Conservation (phyloP, 2,888 invertebrate species). For the Ormyrus thymus region DNA sequence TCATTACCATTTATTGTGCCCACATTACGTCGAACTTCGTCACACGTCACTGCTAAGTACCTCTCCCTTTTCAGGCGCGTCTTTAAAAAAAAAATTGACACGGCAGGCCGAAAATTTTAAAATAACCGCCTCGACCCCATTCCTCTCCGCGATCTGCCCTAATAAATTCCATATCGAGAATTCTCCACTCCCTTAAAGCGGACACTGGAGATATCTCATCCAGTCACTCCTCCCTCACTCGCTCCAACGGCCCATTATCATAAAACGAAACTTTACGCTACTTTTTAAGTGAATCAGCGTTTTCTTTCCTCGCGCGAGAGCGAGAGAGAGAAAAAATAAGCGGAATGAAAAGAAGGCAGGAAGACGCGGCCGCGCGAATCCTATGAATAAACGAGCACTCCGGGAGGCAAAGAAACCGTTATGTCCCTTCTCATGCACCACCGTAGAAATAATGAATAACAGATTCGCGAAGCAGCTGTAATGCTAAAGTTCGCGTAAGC, state of each 20-base stretch:
- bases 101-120: background rate
- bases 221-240: background rate
- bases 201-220: slow-evolving; percentile 29
- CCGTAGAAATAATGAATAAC: slow-evolving; percentile 39
- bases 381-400: slow-evolving; percentile 43
- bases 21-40: too few species aligned
- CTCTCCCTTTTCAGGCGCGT: too few species aligned
- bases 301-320: slow-evolving; percentile 18
- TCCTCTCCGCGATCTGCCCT: slow-evolving; percentile 1
- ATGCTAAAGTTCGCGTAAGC: slow-evolving; percentile 9
- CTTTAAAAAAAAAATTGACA: background rate
- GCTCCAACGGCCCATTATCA: slow-evolving; percentile 31
- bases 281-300: slow-evolving; percentile 49
- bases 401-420: background rate
- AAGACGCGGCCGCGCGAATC: slow-evolving; percentile 6
- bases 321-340: slow-evolving; percentile 5
- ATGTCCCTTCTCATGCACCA: background rate
- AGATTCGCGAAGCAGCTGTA: slow-evolving; percentile 31
- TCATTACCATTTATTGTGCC: too few species aligned
- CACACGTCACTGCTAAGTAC: too few species aligned
- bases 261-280: slow-evolving; percentile 49
- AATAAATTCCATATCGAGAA: slow-evolving; percentile 30
- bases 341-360: background rate
- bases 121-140: background rate
- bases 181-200: background rate